phyloP scores from a whole-genome alignment of 2,888 invertebrate genomes.

The Agrochola macilenta region DNA sequence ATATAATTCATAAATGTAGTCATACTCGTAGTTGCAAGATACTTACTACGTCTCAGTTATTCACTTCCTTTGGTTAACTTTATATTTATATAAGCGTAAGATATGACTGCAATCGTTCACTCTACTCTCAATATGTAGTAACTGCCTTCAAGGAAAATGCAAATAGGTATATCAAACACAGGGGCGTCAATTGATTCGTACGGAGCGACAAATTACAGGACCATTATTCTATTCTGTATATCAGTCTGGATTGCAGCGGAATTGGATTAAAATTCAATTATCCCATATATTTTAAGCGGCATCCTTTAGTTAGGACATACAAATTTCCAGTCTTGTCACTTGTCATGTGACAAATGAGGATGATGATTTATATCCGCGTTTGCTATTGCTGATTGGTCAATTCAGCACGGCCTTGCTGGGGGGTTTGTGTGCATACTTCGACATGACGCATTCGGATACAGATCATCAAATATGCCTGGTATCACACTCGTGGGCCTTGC shows the following conservation, averaged over 20 bases:
- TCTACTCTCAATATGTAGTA: slow-evolving; percentile 30
- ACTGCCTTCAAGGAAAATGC: slow-evolving; percentile 37
- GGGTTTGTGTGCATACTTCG: too few species aligned
- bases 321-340: slow-evolving; percentile 54
- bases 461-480: too few species aligned
- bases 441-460: too few species aligned
- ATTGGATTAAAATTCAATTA: slow-evolving; percentile 65
- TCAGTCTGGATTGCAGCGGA: slow-evolving; percentile 52
- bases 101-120: slow-evolving; percentile 33
- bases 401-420: too few species aligned
- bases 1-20: slow-evolving; percentile 31
- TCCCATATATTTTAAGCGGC: slow-evolving; percentile 55
- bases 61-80: slow-evolving; percentile 42
- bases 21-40: slow-evolving; percentile 41
- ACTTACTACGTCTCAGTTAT: slow-evolving; percentile 37
- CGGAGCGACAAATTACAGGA: slow-evolving; percentile 66
- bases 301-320: slow-evolving; percentile 59
- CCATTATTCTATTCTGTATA: slow-evolving; percentile 81
- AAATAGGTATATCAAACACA: slow-evolving; percentile 43
- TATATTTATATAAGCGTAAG: slow-evolving; percentile 44
- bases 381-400: not conserved
- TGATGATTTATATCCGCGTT: slow-evolving; percentile 64
- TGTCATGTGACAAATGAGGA: slow-evolving; percentile 54
- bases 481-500: too few species aligned
- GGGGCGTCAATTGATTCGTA: slow-evolving; percentile 58